Evolutionary conservation across 1,140 invertebrate genomes (phyloP).

Genomic region (Papilio dardanus): DNA sequence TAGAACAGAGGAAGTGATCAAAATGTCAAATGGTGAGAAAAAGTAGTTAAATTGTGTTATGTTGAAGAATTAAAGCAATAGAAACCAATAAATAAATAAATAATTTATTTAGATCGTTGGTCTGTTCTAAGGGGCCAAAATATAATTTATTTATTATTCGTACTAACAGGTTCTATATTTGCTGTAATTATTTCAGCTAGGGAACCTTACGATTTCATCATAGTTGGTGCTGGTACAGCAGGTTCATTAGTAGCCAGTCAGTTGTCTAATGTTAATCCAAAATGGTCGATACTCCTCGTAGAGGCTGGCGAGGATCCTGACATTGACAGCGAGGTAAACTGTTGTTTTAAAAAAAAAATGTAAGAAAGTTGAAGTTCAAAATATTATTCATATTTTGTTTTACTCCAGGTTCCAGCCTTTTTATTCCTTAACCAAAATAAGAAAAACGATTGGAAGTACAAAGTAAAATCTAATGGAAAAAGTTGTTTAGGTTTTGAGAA

Average conservation of each 20-base stretch:
- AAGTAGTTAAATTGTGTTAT: background rate
- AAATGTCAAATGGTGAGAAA: constrained; percentile 40
- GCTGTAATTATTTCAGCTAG: constrained; percentile 44
- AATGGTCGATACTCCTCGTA: constrained; percentile 83
- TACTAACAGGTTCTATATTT: background rate
- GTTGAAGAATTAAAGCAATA: background rate
- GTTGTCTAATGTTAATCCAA: constrained; percentile 80
- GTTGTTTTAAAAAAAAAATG: background rate
- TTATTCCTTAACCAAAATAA: constrained; percentile 76
- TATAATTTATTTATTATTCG: background rate
- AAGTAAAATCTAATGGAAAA: constrained; percentile 83
- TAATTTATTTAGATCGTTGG: too few species aligned
- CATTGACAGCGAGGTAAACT: constrained; percentile 76
- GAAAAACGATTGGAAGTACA: constrained; percentile 86
- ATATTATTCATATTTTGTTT: constrained; percentile 27
- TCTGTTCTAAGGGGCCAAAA: too few species aligned
- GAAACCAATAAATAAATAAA: background rate
- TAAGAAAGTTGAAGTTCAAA: too few species aligned
- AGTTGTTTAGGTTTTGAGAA: constrained; percentile 82
- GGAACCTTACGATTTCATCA: constrained; percentile 80
- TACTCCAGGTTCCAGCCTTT: constrained; percentile 81
- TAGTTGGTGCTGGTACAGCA: constrained; percentile 88
- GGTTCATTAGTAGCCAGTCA: constrained; percentile 85
- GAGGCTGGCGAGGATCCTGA: constrained; percentile 85
- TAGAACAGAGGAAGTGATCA: constrained; percentile 45